phyloP scores from a whole-genome alignment of 2,113 vertebrate species.

The Hypocryptadius cinnamomeus region DNA sequence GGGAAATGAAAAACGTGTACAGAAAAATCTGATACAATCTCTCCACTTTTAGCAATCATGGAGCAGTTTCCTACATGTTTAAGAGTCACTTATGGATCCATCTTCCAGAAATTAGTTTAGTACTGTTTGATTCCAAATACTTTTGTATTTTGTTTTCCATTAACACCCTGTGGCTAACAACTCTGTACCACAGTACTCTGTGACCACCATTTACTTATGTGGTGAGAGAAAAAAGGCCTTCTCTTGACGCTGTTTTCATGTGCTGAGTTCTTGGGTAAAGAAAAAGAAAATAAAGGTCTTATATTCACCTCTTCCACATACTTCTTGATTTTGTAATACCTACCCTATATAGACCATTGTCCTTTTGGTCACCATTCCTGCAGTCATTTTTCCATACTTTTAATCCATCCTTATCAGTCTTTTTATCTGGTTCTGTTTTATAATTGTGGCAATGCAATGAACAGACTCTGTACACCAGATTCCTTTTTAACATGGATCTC shows the following conservation, averaged over 20 bases:
- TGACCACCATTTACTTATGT: neutral
- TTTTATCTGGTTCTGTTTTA: neutral
- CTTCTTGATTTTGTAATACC: neutral
- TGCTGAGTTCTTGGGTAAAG: neutral
- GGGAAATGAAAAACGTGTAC: neutral
- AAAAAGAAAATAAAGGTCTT: neutral
- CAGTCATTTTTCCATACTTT: neutral
- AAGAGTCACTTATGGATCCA: neutral
- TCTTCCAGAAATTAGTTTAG: neutral
- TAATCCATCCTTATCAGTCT: neutral
- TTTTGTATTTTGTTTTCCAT: neutral
- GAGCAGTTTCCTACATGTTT: neutral
- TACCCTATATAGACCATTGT: neutral
- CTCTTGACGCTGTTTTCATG: neutral
- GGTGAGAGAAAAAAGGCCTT: neutral
- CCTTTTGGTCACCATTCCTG: neutral
- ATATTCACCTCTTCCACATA: neutral
- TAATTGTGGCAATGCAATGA: neutral
- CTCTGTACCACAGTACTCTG: fast-evolving
- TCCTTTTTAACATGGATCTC: neutral
- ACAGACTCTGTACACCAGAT: neutral
- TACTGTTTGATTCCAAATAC: neutral
- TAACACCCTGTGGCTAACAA: neutral
- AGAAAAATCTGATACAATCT: neutral
- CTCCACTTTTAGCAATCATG: neutral